A percentile compares a stretch with the other conserved stretches of the same genome.
Evolutionary conservation across 1,140 invertebrate species (phyloP).

Genomic region (Tetranychus cinnabarinus): DNA sequence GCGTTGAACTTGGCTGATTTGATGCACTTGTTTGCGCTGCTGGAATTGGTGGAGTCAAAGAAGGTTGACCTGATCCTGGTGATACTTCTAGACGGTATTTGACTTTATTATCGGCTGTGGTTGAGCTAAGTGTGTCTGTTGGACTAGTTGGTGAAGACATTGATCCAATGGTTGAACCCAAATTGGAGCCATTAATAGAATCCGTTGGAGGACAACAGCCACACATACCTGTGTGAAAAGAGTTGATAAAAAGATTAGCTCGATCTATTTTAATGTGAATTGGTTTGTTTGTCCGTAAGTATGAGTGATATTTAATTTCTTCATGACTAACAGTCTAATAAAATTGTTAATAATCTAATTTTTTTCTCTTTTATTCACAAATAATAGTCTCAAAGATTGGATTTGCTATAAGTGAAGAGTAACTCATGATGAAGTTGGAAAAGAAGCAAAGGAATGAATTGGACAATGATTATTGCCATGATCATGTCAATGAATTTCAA

Average conservation of each 20-base stretch:
- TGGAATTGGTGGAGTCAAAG: not conserved
- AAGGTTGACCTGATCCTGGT: not conserved
- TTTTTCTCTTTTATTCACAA: not conserved
- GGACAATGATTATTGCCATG: no score
- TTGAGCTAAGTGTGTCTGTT: not conserved
- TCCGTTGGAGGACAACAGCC: not conserved
- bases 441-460: no score
- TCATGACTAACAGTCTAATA: not conserved
- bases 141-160: no score
- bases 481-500: no score
- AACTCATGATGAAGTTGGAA: not conserved
- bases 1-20: not conserved
- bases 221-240: not conserved
- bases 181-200: not conserved
- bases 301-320: not conserved
- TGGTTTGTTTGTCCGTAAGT: no score
- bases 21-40: not conserved
- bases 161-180: no score
- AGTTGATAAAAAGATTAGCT: not conserved
- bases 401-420: not conserved
- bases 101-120: not conserved
- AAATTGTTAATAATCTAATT: not conserved
- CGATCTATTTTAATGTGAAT: no score
- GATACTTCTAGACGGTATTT: not conserved
- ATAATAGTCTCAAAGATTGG: not conserved